Percentiles rank a stretch among this genome's conserved stretches.
Evolutionary conservation across 2,888 invertebrate genomes (phyloP).

Genomic region (Leptopilina myrica): DNA sequence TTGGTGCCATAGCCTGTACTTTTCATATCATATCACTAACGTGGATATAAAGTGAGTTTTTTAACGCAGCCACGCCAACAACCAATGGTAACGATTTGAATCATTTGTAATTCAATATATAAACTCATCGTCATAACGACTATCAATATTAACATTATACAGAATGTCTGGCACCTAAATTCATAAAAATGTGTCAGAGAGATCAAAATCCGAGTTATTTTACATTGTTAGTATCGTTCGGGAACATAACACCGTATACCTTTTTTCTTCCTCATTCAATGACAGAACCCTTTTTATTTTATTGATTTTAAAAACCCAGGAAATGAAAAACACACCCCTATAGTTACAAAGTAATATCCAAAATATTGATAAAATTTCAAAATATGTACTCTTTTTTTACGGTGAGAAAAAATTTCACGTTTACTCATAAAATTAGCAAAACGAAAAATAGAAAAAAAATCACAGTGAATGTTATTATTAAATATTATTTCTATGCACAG

Average conservation of each 20-base stretch:
- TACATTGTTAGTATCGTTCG: constrained; percentile 62
- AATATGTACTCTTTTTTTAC: neutral
- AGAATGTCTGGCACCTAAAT: constrained; percentile 76
- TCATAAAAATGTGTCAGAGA: constrained; percentile 76
- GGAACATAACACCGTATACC: constrained; percentile 42
- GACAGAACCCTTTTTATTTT: neutral
- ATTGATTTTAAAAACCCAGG: constrained; percentile 16
- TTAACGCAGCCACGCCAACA: constrained; percentile 73
- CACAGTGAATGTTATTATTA: too few relatives aligned
- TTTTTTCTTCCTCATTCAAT: neutral
- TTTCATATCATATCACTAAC: constrained; percentile 74
- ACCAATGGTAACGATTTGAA: constrained; percentile 73
- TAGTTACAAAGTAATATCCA: constrained; percentile 22
- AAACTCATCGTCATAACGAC: constrained; percentile 74
- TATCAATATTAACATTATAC: constrained; percentile 74
- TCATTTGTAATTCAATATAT: constrained; percentile 72
- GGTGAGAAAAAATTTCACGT: neutral
- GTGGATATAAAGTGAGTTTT: constrained; percentile 73
- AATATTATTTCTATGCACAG: too few relatives aligned
- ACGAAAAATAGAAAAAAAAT: too few relatives aligned
- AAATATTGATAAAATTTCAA: constrained; percentile 18
- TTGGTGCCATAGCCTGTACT: constrained; percentile 74
- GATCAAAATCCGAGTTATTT: constrained; percentile 71
- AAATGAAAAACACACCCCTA: neutral
- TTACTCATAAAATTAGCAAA: too few relatives aligned